These are phyloP conservation scores for Drosophila orosa DNA, from an alignment of 1,140 invertebrate genomes.

Conservation along the genomic window DNA sequence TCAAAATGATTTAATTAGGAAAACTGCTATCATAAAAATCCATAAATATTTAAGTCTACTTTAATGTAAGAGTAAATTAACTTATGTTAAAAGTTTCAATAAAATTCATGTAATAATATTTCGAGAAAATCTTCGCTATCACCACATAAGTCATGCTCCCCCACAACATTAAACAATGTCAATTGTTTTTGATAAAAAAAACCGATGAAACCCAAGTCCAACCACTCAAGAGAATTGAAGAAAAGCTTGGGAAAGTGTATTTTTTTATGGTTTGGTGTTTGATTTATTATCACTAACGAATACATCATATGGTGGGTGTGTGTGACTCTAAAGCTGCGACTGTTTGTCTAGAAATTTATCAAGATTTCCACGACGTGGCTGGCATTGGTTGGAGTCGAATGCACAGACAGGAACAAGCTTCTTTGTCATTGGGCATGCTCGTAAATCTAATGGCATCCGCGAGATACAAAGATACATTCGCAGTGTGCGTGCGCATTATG, in stretches of 20 bases:
- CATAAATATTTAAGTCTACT: no score
- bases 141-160: background rate
- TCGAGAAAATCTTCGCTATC: background rate
- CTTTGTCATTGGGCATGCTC: constrained; percentile 37
- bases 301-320: constrained; percentile 28
- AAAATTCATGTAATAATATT: background rate
- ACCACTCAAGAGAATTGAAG: constrained; percentile 17
- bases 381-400: constrained; percentile 11
- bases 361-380: constrained; percentile 24
- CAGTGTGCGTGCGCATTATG: constrained; percentile 23
- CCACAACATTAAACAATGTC: no score
- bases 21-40: background rate
- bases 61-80: background rate
- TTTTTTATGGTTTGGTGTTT: constrained; percentile 11
- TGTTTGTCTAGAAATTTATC: constrained; percentile 50
- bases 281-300: constrained; percentile 39
- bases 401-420: constrained; percentile 23
- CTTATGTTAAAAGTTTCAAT: background rate
- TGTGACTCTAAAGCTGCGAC: constrained; percentile 1
- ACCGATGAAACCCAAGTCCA: background rate
- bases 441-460: constrained; percentile 44
- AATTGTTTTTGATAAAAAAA: constrained; percentile 32
- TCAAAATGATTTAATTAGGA: background rate
- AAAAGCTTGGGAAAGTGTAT: constrained; percentile 6
- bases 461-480: constrained; percentile 23